Conservation (phyloP, 2,113 vertebrate species). For the Lasiurus borealis region DNA sequence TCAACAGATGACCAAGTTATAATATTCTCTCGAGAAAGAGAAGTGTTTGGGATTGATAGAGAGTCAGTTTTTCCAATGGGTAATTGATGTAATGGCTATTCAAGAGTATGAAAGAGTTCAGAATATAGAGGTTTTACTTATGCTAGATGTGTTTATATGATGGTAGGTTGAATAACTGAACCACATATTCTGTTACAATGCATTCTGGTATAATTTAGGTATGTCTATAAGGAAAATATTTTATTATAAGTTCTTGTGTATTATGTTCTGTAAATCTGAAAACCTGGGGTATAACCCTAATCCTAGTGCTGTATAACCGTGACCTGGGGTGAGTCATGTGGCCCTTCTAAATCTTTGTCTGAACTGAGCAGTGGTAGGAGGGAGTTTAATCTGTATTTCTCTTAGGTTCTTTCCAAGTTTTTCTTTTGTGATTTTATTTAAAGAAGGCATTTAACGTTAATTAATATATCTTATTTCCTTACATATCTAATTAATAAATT, state of each 20-base stretch:
- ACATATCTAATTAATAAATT: slow-evolving; percentile 21
- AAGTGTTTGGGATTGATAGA: background rate
- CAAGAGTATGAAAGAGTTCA: background rate
- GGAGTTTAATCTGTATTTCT: background rate
- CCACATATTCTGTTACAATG: slow-evolving; percentile 5
- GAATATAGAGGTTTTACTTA: background rate
- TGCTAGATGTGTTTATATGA: background rate
- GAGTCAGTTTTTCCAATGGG: background rate
- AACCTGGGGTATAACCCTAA: background rate
- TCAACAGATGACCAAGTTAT: background rate
- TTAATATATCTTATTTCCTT: background rate
- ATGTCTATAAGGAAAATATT: background rate
- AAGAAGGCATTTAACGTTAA: background rate
- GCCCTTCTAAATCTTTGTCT: background rate
- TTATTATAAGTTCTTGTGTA: background rate
- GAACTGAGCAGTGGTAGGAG: background rate
- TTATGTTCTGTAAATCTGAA: background rate
- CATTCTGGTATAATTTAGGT: background rate
- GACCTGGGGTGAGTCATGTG: background rate
- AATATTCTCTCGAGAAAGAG: background rate
- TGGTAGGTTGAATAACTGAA: background rate
- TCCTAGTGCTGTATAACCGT: background rate
- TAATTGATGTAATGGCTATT: background rate
- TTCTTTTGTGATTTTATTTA: background rate
- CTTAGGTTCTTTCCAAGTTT: background rate